Evolutionary conservation across 2,797 vertebrate species (phyloP).

Genomic region (Merluccius polli): DNA sequence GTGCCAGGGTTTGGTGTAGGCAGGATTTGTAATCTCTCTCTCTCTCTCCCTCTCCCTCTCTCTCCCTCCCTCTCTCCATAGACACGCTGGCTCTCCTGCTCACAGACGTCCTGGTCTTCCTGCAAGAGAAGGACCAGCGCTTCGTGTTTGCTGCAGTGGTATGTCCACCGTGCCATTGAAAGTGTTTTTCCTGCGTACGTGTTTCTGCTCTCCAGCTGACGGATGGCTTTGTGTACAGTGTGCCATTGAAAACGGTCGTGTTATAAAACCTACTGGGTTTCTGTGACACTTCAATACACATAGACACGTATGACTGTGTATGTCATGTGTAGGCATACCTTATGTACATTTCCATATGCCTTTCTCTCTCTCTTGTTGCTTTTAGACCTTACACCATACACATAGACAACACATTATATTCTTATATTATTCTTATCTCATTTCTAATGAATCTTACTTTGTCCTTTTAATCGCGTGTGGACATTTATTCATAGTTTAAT

Average conservation of each 20-base stretch:
- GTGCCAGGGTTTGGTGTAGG: background rate
- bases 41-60: too few species aligned
- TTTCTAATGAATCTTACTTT: too few species aligned
- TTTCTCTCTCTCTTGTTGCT: too few species aligned
- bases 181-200: background rate
- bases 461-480: too few species aligned
- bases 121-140: conserved; percentile 98
- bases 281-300: background rate
- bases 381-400: too few species aligned
- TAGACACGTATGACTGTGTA: too few species aligned
- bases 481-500: too few species aligned
- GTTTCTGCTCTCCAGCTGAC: background rate
- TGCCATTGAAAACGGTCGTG: background rate
- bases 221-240: background rate
- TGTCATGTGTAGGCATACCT: too few species aligned
- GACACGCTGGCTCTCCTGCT: conserved; percentile 77
- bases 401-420: too few species aligned
- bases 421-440: too few species aligned
- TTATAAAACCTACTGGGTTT: background rate
- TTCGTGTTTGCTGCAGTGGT: conserved; percentile 93
- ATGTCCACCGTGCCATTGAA: conserved; percentile 37
- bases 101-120: conserved; percentile 87
- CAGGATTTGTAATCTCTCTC: background rate
- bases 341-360: too few species aligned
- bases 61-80: conserved; percentile 16